phyloP scores from a whole-genome alignment of 2,113 vertebrate species.

The Numida meleagris region DNA sequence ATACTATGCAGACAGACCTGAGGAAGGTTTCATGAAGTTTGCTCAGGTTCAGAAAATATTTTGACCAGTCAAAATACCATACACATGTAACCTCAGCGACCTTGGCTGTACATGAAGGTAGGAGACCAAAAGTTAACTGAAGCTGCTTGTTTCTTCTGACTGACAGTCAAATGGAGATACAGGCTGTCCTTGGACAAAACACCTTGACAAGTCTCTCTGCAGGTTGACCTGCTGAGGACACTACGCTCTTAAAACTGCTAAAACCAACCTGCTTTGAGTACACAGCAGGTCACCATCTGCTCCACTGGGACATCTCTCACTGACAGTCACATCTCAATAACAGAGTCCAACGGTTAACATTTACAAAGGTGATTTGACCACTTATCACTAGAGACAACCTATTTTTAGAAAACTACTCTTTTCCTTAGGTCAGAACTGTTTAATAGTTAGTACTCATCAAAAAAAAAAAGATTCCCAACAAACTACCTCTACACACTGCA shows the following conservation, averaged over 20 bases:
- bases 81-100: background rate
- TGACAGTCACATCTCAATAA: background rate
- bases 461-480: background rate
- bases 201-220: background rate
- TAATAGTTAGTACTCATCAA: background rate
- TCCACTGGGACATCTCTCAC: background rate
- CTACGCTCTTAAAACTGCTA: background rate
- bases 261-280: background rate
- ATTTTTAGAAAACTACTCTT: background rate
- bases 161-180: background rate
- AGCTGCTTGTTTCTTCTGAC: background rate
- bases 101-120: background rate
- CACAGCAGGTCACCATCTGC: constrained; percentile 8
- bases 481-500: background rate
- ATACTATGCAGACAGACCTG: background rate
- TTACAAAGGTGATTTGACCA: background rate
- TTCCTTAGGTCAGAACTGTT: background rate
- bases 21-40: background rate
- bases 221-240: background rate
- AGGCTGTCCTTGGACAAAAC: background rate
- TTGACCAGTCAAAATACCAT: background rate
- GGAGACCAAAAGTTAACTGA: background rate
- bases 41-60: constrained; percentile 7
- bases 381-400: background rate
- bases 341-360: background rate